Percentiles rank a stretch among this genome's conserved stretches.
Evolutionary conservation across 2,797 vertebrate species (phyloP).

Genomic region (Hipposideros larvatus): DNA sequence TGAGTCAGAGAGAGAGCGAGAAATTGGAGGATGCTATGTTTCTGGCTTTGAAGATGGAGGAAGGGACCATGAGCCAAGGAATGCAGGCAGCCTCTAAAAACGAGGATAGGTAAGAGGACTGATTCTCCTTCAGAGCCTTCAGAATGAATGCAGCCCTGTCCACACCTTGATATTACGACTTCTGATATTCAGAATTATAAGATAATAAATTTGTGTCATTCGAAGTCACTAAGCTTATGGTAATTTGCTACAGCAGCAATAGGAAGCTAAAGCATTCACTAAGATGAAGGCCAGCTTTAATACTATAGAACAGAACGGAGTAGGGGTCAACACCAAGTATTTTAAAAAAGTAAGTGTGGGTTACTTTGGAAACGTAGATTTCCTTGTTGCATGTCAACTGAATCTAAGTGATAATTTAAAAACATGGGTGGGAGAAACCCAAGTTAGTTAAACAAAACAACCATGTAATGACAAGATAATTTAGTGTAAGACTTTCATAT

Average conservation of each 20-base stretch:
- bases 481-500: neutral
- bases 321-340: neutral
- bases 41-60: neutral
- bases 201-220: neutral
- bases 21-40: neutral
- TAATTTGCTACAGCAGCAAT: neutral
- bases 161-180: neutral
- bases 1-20: neutral
- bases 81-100: neutral
- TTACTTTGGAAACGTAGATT: neutral
- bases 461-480: neutral
- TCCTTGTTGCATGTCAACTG: neutral
- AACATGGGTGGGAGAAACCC: neutral
- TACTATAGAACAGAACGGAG: neutral
- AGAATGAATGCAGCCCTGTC: neutral
- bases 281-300: neutral
- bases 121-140: neutral
- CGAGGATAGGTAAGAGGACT: neutral
- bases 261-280: neutral
- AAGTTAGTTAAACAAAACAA: constrained; percentile 27
- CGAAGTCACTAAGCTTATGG: neutral
- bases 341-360: neutral
- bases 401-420: constrained; percentile 8
- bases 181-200: neutral
- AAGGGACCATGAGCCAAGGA: neutral